Percentiles rank a stretch among this genome's conserved stretches.
Conservation (phyloP, 2,888 invertebrate genomes). For the Catocala nupta region DNA sequence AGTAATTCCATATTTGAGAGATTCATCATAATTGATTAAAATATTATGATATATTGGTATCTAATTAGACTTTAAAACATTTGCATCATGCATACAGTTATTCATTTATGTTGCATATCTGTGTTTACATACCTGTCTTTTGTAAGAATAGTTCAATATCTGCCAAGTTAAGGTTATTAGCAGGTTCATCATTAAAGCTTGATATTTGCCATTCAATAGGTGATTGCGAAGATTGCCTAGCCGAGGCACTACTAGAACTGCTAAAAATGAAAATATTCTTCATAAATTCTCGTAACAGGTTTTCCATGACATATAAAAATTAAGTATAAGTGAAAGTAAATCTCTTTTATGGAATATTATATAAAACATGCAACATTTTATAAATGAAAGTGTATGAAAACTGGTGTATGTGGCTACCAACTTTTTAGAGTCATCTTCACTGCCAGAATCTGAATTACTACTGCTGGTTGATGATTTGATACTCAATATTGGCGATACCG, state of each 20-base stretch:
- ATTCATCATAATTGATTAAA: no score
- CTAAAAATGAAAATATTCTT: slow-evolving; percentile 12
- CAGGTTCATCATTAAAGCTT: slow-evolving; percentile 69
- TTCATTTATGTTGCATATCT: not conserved
- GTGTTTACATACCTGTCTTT: slow-evolving; percentile 65
- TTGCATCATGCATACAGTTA: no score
- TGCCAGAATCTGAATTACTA: slow-evolving; percentile 80
- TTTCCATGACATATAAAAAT: not conserved
- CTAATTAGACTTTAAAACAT: no score
- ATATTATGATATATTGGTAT: no score
- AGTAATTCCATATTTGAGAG: no score
- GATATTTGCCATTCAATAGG: slow-evolving; percentile 72
- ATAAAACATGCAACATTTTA: slow-evolving; percentile 1
- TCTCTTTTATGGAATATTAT: not conserved
- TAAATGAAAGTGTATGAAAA: slow-evolving; percentile 26
- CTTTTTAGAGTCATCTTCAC: slow-evolving; percentile 84
- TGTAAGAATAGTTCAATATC: slow-evolving; percentile 81
- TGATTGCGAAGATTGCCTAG: slow-evolving; percentile 73
- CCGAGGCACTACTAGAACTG: slow-evolving; percentile 67
- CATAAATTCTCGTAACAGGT: not conserved
- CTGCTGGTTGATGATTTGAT: slow-evolving; percentile 76
- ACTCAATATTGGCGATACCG: slow-evolving; percentile 75
- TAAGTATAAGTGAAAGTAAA: slow-evolving; percentile 36
- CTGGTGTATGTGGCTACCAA: slow-evolving; percentile 43
- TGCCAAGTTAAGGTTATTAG: slow-evolving; percentile 73